These are phyloP conservation scores for Aplodontia rufa DNA, from an alignment of 2,113 vertebrate species.

Conservation along the genomic window DNA sequence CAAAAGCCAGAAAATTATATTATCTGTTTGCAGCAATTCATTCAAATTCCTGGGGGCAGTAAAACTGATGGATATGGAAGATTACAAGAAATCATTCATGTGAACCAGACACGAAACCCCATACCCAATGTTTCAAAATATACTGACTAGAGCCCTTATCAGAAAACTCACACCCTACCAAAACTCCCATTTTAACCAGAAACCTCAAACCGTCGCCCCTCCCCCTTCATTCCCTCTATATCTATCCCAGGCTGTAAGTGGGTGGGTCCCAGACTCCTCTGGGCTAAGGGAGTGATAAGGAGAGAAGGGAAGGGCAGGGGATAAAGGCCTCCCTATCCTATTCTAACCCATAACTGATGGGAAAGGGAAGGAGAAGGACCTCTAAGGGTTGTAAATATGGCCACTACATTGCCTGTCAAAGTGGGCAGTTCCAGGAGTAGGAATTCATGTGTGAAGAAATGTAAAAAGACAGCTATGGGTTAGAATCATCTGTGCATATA, in stretches of 20 bases:
- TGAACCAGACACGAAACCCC: too few species aligned
- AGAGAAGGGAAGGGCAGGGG: background rate
- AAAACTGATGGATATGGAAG: too few species aligned
- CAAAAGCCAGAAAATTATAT: background rate
- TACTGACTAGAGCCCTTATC: too few species aligned
- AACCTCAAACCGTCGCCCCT: too few species aligned
- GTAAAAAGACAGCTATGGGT: background rate
- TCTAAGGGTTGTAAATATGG: background rate
- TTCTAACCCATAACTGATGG: too few species aligned
- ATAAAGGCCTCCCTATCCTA: background rate
- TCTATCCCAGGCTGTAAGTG: too few species aligned
- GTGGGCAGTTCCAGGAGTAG: background rate
- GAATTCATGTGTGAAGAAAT: fast-evolving
- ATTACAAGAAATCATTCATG: too few species aligned
- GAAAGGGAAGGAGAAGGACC: background rate
- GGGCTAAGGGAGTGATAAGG: background rate
- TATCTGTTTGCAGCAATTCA: background rate
- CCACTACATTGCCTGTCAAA: fast-evolving
- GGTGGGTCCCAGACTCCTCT: too few species aligned
- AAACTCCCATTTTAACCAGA: too few species aligned
- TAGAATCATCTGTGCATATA: background rate
- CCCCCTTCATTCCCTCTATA: too few species aligned
- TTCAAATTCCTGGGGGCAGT: background rate
- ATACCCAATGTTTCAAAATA: too few species aligned
- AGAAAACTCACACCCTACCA: too few species aligned